Evolutionary conservation across 2,888 invertebrate genomes (phyloP).

Genomic region (Dolomedes plantarius): DNA sequence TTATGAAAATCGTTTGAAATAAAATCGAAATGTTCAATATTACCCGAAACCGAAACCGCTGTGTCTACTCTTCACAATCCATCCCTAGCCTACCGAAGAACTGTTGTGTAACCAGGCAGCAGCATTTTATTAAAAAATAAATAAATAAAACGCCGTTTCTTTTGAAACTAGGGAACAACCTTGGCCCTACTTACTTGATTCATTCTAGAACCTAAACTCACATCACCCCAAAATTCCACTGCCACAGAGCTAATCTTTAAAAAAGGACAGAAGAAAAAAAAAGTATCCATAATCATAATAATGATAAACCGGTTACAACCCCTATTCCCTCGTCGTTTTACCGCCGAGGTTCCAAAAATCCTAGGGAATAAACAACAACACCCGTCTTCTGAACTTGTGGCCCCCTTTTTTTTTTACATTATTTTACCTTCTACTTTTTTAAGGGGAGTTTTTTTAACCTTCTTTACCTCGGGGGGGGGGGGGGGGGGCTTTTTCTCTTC

Average conservation of each 20-base stretch:
- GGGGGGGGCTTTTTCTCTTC: conserved; percentile 40
- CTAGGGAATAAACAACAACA: conserved; percentile 24
- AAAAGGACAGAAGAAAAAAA: background rate
- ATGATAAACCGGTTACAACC: conserved; percentile 4
- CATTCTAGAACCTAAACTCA: background rate
- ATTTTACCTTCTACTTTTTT: conserved; percentile 5
- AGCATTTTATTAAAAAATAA: no score
- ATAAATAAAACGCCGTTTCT: no score
- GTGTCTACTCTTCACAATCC: no score
- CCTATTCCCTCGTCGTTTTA: background rate
- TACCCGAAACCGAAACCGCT: no score
- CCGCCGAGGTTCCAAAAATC: background rate
- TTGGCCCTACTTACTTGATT: background rate
- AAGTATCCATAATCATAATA: background rate
- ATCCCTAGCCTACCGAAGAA: no score
- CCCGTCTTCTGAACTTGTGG: conserved; percentile 36
- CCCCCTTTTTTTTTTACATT: conserved; percentile 5
- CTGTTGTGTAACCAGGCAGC: no score
- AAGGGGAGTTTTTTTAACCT: conserved; percentile 58
- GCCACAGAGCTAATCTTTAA: background rate
- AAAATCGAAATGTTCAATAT: no score
- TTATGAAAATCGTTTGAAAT: no score
- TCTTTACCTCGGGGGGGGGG: conserved; percentile 49
- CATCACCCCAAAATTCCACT: background rate
- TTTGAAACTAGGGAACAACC: no score